These are phyloP conservation scores for Beroe forskalii DNA, from an alignment of 37 sponge, comb jelly and placozoan species.

Conservation along the genomic window DNA sequence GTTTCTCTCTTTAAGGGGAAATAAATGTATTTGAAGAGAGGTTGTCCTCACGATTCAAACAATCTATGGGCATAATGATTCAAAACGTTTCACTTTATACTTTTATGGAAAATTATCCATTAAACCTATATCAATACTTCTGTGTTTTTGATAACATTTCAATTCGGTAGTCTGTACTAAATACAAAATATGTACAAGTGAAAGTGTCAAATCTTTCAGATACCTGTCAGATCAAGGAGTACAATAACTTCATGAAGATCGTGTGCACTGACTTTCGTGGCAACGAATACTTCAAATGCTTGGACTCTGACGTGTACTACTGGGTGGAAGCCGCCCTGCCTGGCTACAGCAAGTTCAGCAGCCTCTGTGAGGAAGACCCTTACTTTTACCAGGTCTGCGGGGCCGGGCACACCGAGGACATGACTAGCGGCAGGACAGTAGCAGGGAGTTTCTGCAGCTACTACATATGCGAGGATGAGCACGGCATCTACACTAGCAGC, in stretches of 20 bases:
- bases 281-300: slow-evolving; percentile 4
- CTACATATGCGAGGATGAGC: slow-evolving; percentile 5
- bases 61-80: background rate
- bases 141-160: too few species aligned
- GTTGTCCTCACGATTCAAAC: background rate
- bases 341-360: slow-evolving; percentile 25
- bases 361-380: slow-evolving; percentile 11
- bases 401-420: background rate
- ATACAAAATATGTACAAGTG: too few species aligned
- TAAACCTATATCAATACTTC: too few species aligned
- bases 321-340: background rate
- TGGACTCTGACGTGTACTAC: background rate
- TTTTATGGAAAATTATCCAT: too few species aligned
- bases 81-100: background rate
- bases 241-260: slow-evolving; percentile 8
- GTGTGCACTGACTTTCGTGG: slow-evolving; percentile 10
- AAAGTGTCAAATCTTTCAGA: too few species aligned
- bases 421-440: too few species aligned
- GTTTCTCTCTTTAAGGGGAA: background rate
- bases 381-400: slow-evolving; percentile 18
- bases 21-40: background rate
- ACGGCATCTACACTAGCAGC: background rate
- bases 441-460: background rate
- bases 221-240: background rate
- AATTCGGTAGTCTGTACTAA: too few species aligned